phyloP scores from a whole-genome alignment of 2,113 vertebrate genomes.

The Geococcyx californianus region DNA sequence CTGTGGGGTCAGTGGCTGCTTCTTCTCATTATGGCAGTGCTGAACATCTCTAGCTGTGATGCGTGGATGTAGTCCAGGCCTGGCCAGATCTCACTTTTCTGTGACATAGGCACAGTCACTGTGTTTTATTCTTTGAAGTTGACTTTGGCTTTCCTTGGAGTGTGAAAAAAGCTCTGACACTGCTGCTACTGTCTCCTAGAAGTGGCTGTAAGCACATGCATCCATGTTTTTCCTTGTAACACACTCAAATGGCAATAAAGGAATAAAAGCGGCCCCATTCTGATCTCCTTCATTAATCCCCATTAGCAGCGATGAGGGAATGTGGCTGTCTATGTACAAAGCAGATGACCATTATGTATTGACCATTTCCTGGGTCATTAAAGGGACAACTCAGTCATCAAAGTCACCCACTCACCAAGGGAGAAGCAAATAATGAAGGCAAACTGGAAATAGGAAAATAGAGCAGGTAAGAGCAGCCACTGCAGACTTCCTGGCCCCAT shows the following conservation, averaged over 20 bases:
- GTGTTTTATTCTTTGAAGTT: not conserved
- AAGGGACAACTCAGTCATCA: not conserved
- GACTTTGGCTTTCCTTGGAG: not conserved
- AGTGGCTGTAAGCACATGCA: not conserved
- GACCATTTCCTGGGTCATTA: not conserved
- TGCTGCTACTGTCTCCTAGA: not conserved
- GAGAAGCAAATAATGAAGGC: not conserved
- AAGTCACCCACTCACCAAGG: not conserved
- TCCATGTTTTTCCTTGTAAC: not conserved
- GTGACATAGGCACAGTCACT: not conserved
- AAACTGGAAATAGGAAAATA: not conserved
- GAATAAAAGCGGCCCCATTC: not conserved
- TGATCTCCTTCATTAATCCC: not conserved
- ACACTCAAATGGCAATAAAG: not conserved
- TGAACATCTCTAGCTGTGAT: not conserved
- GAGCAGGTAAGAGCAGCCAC: not conserved
- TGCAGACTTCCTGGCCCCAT: not conserved
- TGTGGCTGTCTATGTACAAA: not conserved
- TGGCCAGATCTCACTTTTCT: not conserved
- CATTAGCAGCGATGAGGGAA: fast-evolving
- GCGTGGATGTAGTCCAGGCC: not conserved
- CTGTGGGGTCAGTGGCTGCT: not conserved
- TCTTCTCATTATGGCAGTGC: not conserved
- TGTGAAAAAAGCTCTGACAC: not conserved
- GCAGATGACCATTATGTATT: not conserved